Evolutionary conservation across 2,797 vertebrate genomes (phyloP).

Genomic region (Arrhamphus sclerolepis): DNA sequence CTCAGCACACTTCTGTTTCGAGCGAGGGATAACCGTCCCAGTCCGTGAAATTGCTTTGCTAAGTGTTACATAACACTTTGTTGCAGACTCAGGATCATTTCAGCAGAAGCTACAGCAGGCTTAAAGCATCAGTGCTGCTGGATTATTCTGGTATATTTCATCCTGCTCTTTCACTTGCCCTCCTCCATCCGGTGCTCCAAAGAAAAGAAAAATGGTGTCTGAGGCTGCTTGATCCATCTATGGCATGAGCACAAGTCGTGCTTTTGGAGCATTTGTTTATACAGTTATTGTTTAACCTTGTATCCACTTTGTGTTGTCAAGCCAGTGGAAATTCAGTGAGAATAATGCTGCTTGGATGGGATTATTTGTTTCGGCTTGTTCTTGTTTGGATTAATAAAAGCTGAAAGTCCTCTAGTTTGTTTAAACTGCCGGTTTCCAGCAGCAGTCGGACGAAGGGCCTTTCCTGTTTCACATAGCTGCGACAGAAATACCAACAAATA

Average conservation of each 20-base stretch:
- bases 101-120: conserved; percentile 27
- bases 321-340: too few relatives aligned
- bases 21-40: conserved; percentile 27
- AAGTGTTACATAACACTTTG: conserved; percentile 57
- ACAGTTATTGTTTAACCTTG: too few relatives aligned
- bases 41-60: conserved; percentile 37
- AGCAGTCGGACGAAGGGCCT: too few relatives aligned
- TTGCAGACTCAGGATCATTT: conserved; percentile 49
- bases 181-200: conserved; percentile 7
- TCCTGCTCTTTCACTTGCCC: conserved; percentile 13
- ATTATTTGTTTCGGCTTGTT: too few relatives aligned
- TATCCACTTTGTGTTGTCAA: too few relatives aligned
- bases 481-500: too few relatives aligned
- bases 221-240: not conserved
- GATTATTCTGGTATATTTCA: conserved; percentile 48
- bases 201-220: not conserved
- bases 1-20: conserved; percentile 3
- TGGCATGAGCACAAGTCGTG: not conserved
- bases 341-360: too few relatives aligned
- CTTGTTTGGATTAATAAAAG: too few relatives aligned
- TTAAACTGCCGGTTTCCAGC: too few relatives aligned
- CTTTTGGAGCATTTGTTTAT: too few relatives aligned
- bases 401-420: too few relatives aligned
- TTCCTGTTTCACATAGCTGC: too few relatives aligned
- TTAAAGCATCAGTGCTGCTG: conserved; percentile 37